phyloP scores from a whole-genome alignment of 2,797 vertebrate species.

The Chelon labrosus region DNA sequence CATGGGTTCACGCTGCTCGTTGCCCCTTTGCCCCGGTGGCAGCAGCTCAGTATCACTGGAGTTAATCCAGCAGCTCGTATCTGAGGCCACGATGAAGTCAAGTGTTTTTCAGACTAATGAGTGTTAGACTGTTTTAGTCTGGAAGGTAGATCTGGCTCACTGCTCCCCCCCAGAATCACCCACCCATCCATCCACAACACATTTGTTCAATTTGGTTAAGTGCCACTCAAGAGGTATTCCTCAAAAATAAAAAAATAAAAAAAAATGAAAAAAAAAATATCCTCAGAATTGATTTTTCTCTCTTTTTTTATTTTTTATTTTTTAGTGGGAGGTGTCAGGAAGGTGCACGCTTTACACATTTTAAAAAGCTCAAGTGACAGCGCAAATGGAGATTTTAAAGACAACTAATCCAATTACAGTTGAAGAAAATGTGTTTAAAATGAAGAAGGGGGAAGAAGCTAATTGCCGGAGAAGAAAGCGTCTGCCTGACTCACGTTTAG shows the following conservation, averaged over 20 bases:
- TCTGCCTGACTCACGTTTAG: conserved; percentile 8
- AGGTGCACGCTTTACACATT: conserved; percentile 44
- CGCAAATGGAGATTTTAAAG: conserved; percentile 49
- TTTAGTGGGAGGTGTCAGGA: conserved; percentile 6
- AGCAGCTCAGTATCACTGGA: conserved; percentile 44
- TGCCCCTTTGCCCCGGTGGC: neutral
- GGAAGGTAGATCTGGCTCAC: conserved; percentile 52
- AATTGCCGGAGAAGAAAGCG: conserved; percentile 41
- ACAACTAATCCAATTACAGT: conserved; percentile 60
- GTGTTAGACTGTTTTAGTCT: conserved; percentile 53
- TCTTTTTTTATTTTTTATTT: neutral
- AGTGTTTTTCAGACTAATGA: conserved; percentile 69
- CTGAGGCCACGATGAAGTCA: conserved; percentile 64
- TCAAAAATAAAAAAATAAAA: conserved; percentile 38
- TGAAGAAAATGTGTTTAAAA: conserved; percentile 27
- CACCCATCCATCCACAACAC: conserved; percentile 32
- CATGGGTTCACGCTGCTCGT: too few species aligned
- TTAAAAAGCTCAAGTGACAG: conserved; percentile 42
- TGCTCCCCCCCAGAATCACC: conserved; percentile 21
- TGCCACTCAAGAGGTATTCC: conserved; percentile 62
- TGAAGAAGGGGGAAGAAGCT: conserved; percentile 33
- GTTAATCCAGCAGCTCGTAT: conserved; percentile 55
- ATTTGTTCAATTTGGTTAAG: conserved; percentile 65
- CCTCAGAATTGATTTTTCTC: conserved; percentile 40
- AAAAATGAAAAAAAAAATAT: conserved; percentile 35